phyloP scores from a whole-genome alignment of 2,113 vertebrate species.

The Cyanistes caeruleus region DNA sequence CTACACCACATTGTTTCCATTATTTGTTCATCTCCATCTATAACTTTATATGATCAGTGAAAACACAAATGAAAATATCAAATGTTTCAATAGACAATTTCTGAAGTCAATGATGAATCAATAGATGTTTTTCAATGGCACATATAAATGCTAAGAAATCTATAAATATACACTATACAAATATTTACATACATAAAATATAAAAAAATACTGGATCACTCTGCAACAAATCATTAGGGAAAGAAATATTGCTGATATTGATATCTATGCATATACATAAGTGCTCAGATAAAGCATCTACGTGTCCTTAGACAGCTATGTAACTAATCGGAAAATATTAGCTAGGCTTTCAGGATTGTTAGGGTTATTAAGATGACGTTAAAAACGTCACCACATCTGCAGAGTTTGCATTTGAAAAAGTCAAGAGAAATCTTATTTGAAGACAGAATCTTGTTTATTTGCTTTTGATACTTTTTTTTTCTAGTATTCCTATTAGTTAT shows the following conservation, averaged over 20 bases:
- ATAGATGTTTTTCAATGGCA: background rate
- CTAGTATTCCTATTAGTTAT: background rate
- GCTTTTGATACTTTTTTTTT: background rate
- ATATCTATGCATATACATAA: background rate
- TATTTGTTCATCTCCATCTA: background rate
- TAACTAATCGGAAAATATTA: background rate
- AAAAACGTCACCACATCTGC: background rate
- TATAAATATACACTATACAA: background rate
- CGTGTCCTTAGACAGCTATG: background rate
- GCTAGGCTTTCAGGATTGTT: background rate
- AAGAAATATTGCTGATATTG: background rate
- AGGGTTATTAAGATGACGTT: background rate
- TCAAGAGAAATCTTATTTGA: background rate
- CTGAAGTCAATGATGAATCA: background rate
- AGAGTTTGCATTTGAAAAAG: background rate
- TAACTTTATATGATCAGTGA: background rate
- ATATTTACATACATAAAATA: background rate
- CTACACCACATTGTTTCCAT: rapidly evolving
- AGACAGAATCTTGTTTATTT: background rate
- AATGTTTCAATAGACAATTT: background rate
- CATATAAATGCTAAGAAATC: background rate
- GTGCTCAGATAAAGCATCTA: background rate
- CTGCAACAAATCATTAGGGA: background rate
- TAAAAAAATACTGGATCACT: background rate
- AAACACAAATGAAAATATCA: background rate